Percentiles rank a stretch among this genome's conserved stretches.
Conservation (phyloP, 2,888 invertebrate species). For the Osedax frankpressi region DNA sequence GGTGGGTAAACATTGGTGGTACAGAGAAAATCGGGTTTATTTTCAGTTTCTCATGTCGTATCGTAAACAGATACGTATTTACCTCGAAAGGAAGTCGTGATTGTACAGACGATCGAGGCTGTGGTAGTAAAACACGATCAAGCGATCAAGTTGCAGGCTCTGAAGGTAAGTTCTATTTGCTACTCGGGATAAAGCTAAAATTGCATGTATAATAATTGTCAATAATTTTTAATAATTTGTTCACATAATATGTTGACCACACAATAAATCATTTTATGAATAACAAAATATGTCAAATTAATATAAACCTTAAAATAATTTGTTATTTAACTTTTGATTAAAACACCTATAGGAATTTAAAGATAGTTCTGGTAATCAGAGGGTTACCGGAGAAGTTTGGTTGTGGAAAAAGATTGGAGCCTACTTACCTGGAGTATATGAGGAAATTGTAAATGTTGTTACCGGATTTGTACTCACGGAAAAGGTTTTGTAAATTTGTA, state of each 20-base stretch:
- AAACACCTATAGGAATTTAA: neutral
- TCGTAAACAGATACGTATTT: constrained; percentile 48
- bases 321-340: too few species aligned
- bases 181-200: too few species aligned
- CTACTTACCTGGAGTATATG: constrained; percentile 50
- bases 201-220: too few species aligned
- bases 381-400: constrained; percentile 49
- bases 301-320: neutral
- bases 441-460: constrained; percentile 48
- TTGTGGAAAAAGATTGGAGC: constrained; percentile 48
- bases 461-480: constrained; percentile 49
- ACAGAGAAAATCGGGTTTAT: too few species aligned
- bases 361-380: constrained; percentile 16
- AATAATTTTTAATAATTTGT: too few species aligned
- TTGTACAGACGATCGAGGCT: constrained; percentile 46
- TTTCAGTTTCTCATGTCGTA: too few species aligned
- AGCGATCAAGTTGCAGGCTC: constrained; percentile 47
- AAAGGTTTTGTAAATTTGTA: constrained; percentile 36
- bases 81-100: constrained; percentile 45
- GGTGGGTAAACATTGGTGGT: too few species aligned
- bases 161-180: too few species aligned
- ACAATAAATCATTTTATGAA: too few species aligned
- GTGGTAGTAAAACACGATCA: constrained; percentile 48
- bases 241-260: too few species aligned
- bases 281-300: too few species aligned